Evolutionary conservation across 2,888 invertebrate genomes (phyloP), one percentile per base, ranked within the genome.

Genomic region (Leptinotarsa peninsularis): DNA sequence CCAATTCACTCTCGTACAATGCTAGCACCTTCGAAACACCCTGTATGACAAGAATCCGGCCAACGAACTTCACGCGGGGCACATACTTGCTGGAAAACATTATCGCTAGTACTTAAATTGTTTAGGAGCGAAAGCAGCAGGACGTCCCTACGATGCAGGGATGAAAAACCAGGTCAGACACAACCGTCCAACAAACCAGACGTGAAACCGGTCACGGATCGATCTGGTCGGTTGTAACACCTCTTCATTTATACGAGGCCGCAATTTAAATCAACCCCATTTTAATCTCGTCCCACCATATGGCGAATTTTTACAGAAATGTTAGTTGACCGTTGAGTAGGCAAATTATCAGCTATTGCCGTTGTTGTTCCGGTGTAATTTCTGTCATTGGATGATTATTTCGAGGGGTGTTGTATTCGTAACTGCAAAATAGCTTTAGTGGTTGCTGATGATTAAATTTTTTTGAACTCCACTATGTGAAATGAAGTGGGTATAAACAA

Each of bases 171-270:
- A 21, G 71, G 15, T 66, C 75, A 71, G 66, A 49, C 49, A 21
- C 52, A 49, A 60, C 60, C 58, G 52, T 67, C 52, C 33, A 23
- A 4, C 49, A 4, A 27, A 23, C 49, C 18, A 52, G 18, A 58
- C 17, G 10, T n/a, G 50, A n/a, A 52, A 66, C 54, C 23, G 43
- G 66, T 21, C 71, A n/a, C 21, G 63, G 63, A 71, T 71, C 54
- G 27, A 27, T 49, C 75, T 82, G 85, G 81, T 73, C 77, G 75
- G 82, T 81, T 83, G 84, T 80, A 84, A 84, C 85, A 86, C 86
- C 86, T 87, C 86, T 86, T 85, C 86, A 85, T 85, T 87, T 86
- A 86, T 84, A 83, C 82, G 83, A 83, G 83, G 83, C 85, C 84
- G 83, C 86, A 83, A 85, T 86, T 86, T 83, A 83, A 84, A 83